Percentiles rank a stretch among this genome's conserved stretches.
phyloP scores from a whole-genome alignment of 1,140 invertebrate species.

The Metaphire vulgaris region DNA sequence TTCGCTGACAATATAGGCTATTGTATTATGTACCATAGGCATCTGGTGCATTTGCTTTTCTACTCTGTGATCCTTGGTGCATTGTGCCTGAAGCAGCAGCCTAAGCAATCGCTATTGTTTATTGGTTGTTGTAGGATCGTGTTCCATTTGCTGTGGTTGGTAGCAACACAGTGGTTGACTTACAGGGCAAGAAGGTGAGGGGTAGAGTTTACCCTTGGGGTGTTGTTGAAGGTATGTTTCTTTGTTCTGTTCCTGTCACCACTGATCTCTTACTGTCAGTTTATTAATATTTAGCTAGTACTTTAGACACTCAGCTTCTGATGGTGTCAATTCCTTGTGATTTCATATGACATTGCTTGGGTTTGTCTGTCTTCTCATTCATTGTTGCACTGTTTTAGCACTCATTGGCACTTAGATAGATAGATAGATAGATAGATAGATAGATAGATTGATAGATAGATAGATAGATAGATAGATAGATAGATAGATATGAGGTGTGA shows the following conservation, averaged over 20 bases:
- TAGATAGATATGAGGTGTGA: neutral
- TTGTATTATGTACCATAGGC: too few species aligned
- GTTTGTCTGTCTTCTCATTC: too few species aligned
- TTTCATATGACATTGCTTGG: neutral
- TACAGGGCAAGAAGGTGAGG: slow-evolving; percentile 53
- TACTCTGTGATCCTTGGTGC: too few species aligned
- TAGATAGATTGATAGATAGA: slow-evolving; percentile 1
- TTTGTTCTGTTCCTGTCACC: too few species aligned
- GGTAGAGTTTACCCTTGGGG: slow-evolving; percentile 93
- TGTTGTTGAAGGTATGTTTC: slow-evolving; percentile 68
- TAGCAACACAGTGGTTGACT: slow-evolving; percentile 81
- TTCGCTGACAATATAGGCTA: too few species aligned
- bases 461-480: slow-evolving; percentile 3
- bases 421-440: slow-evolving; percentile 3
- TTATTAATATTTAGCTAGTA: neutral
- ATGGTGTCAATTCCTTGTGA: neutral
- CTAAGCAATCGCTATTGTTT: too few species aligned
- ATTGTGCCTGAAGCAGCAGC: too few species aligned
- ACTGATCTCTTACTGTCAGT: too few species aligned
- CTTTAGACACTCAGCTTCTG: neutral
- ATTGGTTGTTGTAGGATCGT: neutral
- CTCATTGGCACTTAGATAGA: neutral
- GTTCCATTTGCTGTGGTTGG: slow-evolving; percentile 94
- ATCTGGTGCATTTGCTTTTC: too few species aligned
- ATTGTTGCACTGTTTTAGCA: neutral